phyloP scores from a whole-genome alignment of 1,140 invertebrate species.

The Hypsibius dujardini region DNA sequence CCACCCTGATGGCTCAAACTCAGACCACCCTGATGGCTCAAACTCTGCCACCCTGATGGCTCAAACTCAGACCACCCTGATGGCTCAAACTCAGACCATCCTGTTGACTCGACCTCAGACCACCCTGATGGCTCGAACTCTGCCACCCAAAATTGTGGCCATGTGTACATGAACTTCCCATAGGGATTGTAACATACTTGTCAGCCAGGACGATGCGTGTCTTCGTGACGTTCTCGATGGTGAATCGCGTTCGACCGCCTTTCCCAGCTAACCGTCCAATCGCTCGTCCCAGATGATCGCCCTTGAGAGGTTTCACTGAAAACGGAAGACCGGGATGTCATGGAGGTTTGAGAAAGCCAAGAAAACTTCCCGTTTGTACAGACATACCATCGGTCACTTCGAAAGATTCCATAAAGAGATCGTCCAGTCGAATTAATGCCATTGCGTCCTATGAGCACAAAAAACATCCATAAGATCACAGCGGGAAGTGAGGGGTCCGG shows the following conservation, averaged over 20 bases:
- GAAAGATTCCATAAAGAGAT: conserved; percentile 91
- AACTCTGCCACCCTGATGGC: not conserved
- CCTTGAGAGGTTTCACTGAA: conserved; percentile 72
- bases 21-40: not conserved
- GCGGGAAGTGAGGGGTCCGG: not conserved
- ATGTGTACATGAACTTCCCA: conserved; percentile 6
- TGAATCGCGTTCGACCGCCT: conserved; percentile 88
- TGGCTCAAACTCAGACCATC: not conserved
- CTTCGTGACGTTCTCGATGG: conserved; percentile 97
- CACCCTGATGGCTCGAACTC: not conserved
- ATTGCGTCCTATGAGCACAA: conserved; percentile 53
- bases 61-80: not conserved
- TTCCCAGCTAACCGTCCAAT: conserved; percentile 92
- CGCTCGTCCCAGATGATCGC: conserved; percentile 83
- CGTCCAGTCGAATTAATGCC: conserved; percentile 79
- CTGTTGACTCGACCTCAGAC: not conserved
- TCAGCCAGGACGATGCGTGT: conserved; percentile 94
- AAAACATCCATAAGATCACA: conserved; percentile 4
- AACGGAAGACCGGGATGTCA: conserved; percentile 11
- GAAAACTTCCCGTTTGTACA: conserved; percentile 15
- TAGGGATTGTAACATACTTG: conserved; percentile 31
- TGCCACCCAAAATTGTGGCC: not conserved
- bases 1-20: not conserved
- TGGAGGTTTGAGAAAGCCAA: conserved; percentile 11
- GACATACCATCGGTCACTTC: conserved; percentile 65